Conservation (phyloP, 92 coral and sea anemone genomes). For the Paramuricea clavata region DNA sequence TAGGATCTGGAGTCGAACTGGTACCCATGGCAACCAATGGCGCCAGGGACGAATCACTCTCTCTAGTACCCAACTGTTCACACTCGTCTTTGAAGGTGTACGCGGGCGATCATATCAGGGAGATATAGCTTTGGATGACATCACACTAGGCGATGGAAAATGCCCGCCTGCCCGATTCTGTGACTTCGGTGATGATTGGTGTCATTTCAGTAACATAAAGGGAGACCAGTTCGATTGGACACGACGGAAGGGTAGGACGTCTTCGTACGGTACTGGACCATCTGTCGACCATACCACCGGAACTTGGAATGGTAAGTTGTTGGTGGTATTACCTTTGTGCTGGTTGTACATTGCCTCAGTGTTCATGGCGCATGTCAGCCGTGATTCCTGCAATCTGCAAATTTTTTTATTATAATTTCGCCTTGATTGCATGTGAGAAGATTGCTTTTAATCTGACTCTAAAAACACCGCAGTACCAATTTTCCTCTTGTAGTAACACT, state of each 20-base stretch:
- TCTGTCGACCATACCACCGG: constrained; percentile 90
- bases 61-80: constrained; percentile 82
- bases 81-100: constrained; percentile 82
- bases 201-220: constrained; percentile 77
- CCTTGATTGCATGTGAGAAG: too few relatives aligned
- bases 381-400: too few relatives aligned
- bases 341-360: too few relatives aligned
- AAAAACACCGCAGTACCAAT: too few relatives aligned
- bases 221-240: constrained; percentile 95
- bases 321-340: too few relatives aligned
- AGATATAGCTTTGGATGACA: constrained; percentile 92
- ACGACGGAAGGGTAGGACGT: constrained; percentile 87
- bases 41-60: constrained; percentile 85
- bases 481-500: too few relatives aligned
- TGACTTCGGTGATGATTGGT: constrained; percentile 85
- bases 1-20: constrained; percentile 90
- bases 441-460: too few relatives aligned
- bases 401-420: too few relatives aligned
- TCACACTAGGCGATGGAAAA: constrained; percentile 82
- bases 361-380: too few relatives aligned
- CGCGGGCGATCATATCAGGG: constrained; percentile 85
- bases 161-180: constrained; percentile 83
- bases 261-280: constrained; percentile 86
- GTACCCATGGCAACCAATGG: constrained; percentile 97
- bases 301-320: constrained; percentile 88